Evolutionary conservation across 1,140 invertebrate genomes (phyloP).

Genomic region (Dryas iulia): DNA sequence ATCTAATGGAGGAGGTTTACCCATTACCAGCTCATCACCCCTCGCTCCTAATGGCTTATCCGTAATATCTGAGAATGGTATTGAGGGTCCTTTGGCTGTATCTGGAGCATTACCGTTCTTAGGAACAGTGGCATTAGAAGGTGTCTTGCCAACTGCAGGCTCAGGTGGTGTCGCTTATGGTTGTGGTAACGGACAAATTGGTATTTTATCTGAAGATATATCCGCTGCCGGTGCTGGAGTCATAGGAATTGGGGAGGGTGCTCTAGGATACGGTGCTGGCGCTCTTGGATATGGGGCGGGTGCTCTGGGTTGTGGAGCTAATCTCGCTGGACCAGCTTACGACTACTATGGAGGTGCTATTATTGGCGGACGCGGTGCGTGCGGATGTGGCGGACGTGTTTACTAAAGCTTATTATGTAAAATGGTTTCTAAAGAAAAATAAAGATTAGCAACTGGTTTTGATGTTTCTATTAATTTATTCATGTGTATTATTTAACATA

Average conservation of each 20-base stretch:
- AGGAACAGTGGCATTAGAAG: slow-evolving; percentile 42
- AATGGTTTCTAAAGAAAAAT: no score
- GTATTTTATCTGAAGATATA: slow-evolving; percentile 39
- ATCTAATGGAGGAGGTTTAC: slow-evolving; percentile 39
- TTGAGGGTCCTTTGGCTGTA: slow-evolving; percentile 42
- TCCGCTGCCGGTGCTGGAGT: not conserved
- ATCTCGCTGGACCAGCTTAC: not conserved
- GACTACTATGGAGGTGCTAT: not conserved
- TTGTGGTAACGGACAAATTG: slow-evolving; percentile 43
- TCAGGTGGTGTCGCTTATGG: slow-evolving; percentile 41
- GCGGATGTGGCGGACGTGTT: not conserved
- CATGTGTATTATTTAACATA: no score
- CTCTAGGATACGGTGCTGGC: not conserved
- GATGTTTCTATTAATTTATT: no score
- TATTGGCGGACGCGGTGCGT: not conserved
- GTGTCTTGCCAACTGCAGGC: slow-evolving; percentile 39
- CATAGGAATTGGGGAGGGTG: not conserved
- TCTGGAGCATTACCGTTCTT: slow-evolving; percentile 47
- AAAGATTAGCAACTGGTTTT: no score
- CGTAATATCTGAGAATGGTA: slow-evolving; percentile 42
- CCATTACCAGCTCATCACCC: slow-evolving; percentile 39
- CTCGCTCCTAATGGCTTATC: slow-evolving; percentile 44
- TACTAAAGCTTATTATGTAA: not conserved
- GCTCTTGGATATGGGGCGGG: not conserved
- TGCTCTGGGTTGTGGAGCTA: not conserved